Percentiles rank a stretch among this genome's conserved stretches.
phyloP scores from a whole-genome alignment of 1,140 invertebrate species.

The Leptoteleia sp. region DNA sequence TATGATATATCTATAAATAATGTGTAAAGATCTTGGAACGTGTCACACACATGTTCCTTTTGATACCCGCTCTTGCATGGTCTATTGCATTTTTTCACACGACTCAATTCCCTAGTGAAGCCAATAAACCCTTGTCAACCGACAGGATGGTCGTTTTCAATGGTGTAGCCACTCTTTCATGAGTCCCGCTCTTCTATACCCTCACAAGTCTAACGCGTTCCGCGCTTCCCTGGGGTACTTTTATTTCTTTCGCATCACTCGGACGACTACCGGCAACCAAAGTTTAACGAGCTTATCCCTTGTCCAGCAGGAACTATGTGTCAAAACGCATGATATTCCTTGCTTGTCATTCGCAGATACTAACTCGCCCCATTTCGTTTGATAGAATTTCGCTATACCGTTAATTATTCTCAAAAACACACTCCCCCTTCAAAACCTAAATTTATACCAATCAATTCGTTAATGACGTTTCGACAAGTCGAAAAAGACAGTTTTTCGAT shows the following conservation, averaged over 20 bases:
- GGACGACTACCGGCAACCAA: conserved; percentile 59
- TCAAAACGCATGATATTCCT: conserved; percentile 66
- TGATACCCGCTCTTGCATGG: conserved; percentile 8
- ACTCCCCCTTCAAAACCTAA: conserved; percentile 13
- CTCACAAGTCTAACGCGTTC: conserved; percentile 40
- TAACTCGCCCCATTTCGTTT: conserved; percentile 33
- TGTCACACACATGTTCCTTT: conserved; percentile 49
- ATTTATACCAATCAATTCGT: conserved; percentile 10
- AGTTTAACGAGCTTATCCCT: conserved; percentile 72
- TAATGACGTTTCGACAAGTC: background rate
- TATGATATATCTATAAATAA: conserved; percentile 36
- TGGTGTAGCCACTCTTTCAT: conserved; percentile 56
- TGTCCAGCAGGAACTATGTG: conserved; percentile 40
- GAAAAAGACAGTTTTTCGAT: no score
- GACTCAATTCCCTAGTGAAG: conserved; percentile 59
- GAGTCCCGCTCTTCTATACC: conserved; percentile 40
- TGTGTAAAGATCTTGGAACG: conserved; percentile 27
- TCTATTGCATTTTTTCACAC: conserved; percentile 56
- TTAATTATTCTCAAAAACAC: conserved; percentile 40
- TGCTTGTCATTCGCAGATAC: conserved; percentile 57
- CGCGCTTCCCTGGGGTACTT: conserved; percentile 63
- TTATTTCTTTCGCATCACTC: conserved; percentile 69
- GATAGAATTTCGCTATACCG: conserved; percentile 22
- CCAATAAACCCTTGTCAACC: conserved; percentile 75
- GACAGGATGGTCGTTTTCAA: conserved; percentile 57